A percentile compares a stretch with the other conserved stretches of the same genome.
Evolutionary conservation across 1,140 invertebrate genomes (phyloP).

Genomic region (Euwallacea fornicatus): DNA sequence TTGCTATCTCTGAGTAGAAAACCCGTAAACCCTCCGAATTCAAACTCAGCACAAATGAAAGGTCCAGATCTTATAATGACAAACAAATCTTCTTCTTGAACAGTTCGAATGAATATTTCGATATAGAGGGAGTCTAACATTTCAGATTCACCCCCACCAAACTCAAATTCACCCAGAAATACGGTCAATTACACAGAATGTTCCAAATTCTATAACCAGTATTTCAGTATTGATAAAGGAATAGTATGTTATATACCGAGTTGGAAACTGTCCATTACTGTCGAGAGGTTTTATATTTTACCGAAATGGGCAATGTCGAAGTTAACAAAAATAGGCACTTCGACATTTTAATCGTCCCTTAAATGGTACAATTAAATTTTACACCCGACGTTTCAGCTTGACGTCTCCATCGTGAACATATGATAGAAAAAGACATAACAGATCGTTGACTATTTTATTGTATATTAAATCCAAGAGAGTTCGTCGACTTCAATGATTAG

Average conservation of each 20-base stretch:
- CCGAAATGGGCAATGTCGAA: too few species aligned
- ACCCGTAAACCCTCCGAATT: conserved; percentile 54
- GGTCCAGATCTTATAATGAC: conserved; percentile 89
- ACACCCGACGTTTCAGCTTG: too few species aligned
- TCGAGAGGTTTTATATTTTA: too few species aligned
- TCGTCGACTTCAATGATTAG: too few species aligned
- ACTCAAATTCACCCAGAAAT: conserved; percentile 56
- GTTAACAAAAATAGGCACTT: too few species aligned
- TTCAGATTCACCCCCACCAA: conserved; percentile 72
- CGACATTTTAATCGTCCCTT: too few species aligned
- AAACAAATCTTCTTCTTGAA: conserved; percentile 77
- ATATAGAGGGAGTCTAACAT: conserved; percentile 60
- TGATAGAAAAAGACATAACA: too few species aligned
- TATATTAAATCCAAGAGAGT: too few species aligned
- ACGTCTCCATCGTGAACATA: too few species aligned
- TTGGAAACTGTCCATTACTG: not conserved
- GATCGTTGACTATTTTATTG: too few species aligned
- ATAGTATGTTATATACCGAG: not conserved
- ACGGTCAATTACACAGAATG: not conserved
- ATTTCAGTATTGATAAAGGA: not conserved
- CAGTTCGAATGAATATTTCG: conserved; percentile 73
- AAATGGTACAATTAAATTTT: too few species aligned
- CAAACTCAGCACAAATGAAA: conserved; percentile 89
- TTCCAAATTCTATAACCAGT: not conserved
- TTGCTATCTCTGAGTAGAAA: conserved; percentile 39